Evolutionary conservation across 2,888 invertebrate species (phyloP).

Genomic region (Unio delphinus): DNA sequence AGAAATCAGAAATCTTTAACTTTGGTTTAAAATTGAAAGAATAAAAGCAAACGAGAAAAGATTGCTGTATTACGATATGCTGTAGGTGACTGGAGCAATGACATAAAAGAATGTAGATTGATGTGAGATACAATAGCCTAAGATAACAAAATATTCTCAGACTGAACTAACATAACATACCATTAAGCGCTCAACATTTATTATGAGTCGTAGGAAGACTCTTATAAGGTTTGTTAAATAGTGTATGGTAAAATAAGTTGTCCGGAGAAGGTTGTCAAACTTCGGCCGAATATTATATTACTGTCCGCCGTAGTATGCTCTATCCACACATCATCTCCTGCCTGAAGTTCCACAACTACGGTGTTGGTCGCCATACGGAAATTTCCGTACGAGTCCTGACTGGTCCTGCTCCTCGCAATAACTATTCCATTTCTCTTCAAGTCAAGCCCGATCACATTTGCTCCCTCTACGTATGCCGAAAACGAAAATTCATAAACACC

Average conservation of each 20-base stretch:
- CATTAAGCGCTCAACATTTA: no score
- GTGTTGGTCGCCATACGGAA: constrained; percentile 35
- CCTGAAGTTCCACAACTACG: constrained; percentile 15
- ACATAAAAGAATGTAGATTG: no score
- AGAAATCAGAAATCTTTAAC: no score
- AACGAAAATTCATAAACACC: constrained; percentile 30
- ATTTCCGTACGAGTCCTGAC: constrained; percentile 13
- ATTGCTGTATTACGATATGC: no score
- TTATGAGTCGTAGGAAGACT: no score
- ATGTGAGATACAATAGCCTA: no score
- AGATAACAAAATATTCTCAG: no score
- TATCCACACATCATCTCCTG: constrained; percentile 33
- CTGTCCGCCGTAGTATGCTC: constrained; percentile 27
- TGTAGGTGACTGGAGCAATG: no score
- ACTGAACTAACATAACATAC: no score
- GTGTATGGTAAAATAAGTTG: constrained; percentile 15
- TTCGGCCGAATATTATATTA: constrained; percentile 21
- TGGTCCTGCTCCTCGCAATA: not conserved
- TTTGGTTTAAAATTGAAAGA: no score
- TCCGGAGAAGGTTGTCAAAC: constrained; percentile 26
- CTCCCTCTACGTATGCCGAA: constrained; percentile 14
- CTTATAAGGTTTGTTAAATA: no score
- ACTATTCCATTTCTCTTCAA: constrained; percentile 1
- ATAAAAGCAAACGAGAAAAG: no score
- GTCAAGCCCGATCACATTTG: constrained; percentile 16